Evolutionary conservation across 2,113 vertebrate species (phyloP), one percentile per base, ranked within the genome.

Genomic region (Hippopotamus amphibius): DNA sequence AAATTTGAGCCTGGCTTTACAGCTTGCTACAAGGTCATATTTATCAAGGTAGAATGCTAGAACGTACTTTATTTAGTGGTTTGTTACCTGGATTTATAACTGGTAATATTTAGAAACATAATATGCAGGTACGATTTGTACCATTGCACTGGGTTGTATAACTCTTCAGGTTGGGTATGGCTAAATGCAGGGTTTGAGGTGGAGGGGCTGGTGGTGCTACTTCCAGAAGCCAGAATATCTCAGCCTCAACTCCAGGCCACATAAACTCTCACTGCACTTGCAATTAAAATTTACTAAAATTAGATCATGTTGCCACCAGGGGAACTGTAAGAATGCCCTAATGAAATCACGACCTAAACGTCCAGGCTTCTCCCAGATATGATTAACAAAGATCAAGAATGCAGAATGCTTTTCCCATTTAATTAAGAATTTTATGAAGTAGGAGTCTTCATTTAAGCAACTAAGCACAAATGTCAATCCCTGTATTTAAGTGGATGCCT

Each of bases 231-330:
- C 90, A 96, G 80, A 84, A 13, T 68, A 92, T 53, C 43, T 57
- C 43, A 94, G 46, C 69, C 84, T 95, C 92, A 84, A 43, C 37
- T 96, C 87, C 84, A 48, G 59, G 76, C 41, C 41, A 71, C 50
- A 92, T 53, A 95, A 97, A 93, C 37, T 46, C 63, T 83, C 59
- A 8, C 68, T 93, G 82, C 68, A 90, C 63, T 97, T 87, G 86
- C 93, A 96, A 97, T 97, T 98, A 96, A 95, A 96, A 95, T 95
- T 80, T 96, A 37, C 95, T 97, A 97, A 97, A 97, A 98, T 98
- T 97, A 97, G 96, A 97, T 97, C 92, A 95, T 61, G 81, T 88
- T 84, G 79, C 92, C 69, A 97, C 65, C 92, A 96, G 90, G 89
- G 93, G 90, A 96, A 92, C 93, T 88, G 65, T 96, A 89, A 83